These are phyloP conservation scores for Microcebus lehilahytsara DNA, from an alignment of 2,113 vertebrate genomes.

Conservation along the genomic window DNA sequence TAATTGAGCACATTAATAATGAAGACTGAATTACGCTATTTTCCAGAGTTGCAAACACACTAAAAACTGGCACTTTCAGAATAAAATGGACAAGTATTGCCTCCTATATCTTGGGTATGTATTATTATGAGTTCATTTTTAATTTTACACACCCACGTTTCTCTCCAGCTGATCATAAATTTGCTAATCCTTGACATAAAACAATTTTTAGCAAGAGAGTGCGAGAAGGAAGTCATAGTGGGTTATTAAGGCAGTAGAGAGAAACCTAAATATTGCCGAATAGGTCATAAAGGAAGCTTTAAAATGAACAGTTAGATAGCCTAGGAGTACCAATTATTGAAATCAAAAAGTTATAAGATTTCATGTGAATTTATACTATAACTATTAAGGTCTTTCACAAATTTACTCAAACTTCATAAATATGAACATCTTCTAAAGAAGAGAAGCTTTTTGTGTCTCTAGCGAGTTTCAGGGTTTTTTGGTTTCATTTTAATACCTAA, in stretches of 20 bases:
- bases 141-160: slow-evolving; percentile 43
- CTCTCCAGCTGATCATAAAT: slow-evolving; percentile 58
- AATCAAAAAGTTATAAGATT: slow-evolving; percentile 35
- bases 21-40: slow-evolving; percentile 38
- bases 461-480: neutral
- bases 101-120: slow-evolving; percentile 38
- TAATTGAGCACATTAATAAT: slow-evolving; percentile 57
- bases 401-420: neutral
- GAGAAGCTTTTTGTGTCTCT: neutral
- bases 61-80: slow-evolving; percentile 52
- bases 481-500: neutral
- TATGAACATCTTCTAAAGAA: slow-evolving; percentile 29
- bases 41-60: slow-evolving; percentile 24
- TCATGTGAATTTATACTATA: neutral
- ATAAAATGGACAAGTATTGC: slow-evolving; percentile 43
- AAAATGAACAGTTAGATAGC: neutral
- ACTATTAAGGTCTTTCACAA: neutral
- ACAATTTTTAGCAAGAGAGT: slow-evolving; percentile 60
- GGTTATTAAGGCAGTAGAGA: slow-evolving; percentile 63
- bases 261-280: slow-evolving; percentile 64
- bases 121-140: slow-evolving; percentile 52
- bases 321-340: slow-evolving; percentile 24
- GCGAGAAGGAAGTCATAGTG: slow-evolving; percentile 20
- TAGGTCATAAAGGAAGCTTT: slow-evolving; percentile 44
- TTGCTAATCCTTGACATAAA: slow-evolving; percentile 58